Base-by-base conservation (phyloP, 2,797 vertebrate genomes). In the Orestias chungarensis region DNA sequence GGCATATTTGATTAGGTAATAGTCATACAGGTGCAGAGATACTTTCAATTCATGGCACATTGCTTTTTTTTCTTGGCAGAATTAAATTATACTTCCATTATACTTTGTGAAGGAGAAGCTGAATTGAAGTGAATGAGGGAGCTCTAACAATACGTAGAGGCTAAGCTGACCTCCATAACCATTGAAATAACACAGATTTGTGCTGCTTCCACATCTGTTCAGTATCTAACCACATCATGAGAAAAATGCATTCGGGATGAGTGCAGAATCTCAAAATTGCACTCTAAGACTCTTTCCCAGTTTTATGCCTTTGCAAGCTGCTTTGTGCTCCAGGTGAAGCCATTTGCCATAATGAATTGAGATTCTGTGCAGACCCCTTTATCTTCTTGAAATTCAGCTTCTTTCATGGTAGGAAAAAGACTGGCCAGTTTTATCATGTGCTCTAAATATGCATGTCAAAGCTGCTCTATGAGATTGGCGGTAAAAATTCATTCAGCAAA, bases 71-170 rank as follows among this genome's bases (percentile, higher is more conserved):
- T 77, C 74, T 71, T 43, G 72, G 64, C 49, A 52, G 74, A 84
- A 87, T 47, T 83, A 78, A 82, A 82, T 82, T 25, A 65, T 76
- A 68, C 70, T 73, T 78, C 75, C 67, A 71, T 81, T 54, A 43
- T 31, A 64, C 69, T 64, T 66, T 81, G 75, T 83, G 38, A 35
- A 72, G 59, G 47, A 33, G 67, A 69, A 52, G 59, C 64, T 81
- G 61, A 68, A 79, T 78, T 62, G 47, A 85, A 75, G 87, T 52
- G 61, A 75, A 74, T 81, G 64, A 67, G 33, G 50, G 73, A 64
- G 66, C 68, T 73, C 70, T 64, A 80, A 82, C 66, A 68, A 66
- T 67, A 35, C 70, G 75, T 65, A 81, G 64, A 59, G 38, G 62
- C 73, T 68, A 81, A 70, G 71, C 81, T 78, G 43, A 71, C 68